These are phyloP conservation scores for Epinephelus cyanopodus DNA, from an alignment of 2,113 vertebrate genomes.

Conservation along the genomic window DNA sequence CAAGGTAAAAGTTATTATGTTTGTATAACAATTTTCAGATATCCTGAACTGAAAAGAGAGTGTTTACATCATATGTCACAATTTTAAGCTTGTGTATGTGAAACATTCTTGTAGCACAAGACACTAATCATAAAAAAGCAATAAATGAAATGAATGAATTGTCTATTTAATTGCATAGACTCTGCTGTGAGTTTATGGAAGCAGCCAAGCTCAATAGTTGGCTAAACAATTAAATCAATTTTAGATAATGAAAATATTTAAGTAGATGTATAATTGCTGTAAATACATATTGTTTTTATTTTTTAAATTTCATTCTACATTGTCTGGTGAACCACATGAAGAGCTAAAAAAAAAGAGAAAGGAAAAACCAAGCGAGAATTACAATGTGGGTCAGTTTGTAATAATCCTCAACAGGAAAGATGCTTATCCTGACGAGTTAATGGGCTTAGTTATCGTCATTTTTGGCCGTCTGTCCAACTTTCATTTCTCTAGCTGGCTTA, in stretches of 20 bases:
- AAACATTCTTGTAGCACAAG: not conserved
- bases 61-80: not conserved
- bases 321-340: not conserved
- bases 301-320: not conserved
- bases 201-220: too few species aligned
- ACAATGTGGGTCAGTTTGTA: slow-evolving; percentile 53
- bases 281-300: not conserved
- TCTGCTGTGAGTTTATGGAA: too few species aligned
- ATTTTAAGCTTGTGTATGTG: not conserved
- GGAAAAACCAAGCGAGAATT: not conserved
- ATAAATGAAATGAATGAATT: too few species aligned
- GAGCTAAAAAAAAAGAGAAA: not conserved
- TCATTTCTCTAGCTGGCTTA: slow-evolving; percentile 21
- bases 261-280: too few species aligned
- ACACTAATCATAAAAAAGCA: too few species aligned
- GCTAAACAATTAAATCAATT: too few species aligned
- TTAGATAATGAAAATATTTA: too few species aligned
- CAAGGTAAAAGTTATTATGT: not conserved
- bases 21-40: not conserved
- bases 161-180: too few species aligned
- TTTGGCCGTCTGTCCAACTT: slow-evolving; percentile 41
- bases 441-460: slow-evolving; percentile 53
- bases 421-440: slow-evolving; percentile 59
- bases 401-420: slow-evolving; percentile 56
- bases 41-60: not conserved